Percentiles rank a stretch among this genome's conserved stretches.
These are phyloP conservation scores for Oeneis ivallda DNA, from an alignment of 2,888 invertebrate species.

Conservation along the genomic window DNA sequence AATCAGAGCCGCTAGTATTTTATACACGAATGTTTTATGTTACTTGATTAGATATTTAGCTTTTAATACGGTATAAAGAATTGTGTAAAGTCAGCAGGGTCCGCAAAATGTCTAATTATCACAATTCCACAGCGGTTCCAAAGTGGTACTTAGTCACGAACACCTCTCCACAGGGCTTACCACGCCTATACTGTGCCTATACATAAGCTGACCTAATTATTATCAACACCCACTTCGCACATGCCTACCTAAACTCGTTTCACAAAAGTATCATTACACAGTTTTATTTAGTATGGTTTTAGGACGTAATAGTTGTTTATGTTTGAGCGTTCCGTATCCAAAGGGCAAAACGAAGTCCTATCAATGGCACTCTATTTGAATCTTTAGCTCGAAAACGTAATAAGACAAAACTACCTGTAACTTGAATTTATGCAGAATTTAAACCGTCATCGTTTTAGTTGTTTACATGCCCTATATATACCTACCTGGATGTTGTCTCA, in stretches of 20 bases:
- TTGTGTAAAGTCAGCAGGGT: neutral
- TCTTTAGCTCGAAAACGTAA: too few relatives aligned
- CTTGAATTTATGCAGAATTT: too few relatives aligned
- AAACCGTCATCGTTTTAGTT: too few relatives aligned
- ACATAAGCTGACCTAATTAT: slow-evolving; percentile 38
- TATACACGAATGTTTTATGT: too few relatives aligned
- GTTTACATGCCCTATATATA: too few relatives aligned
- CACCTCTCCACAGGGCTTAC: slow-evolving; percentile 32
- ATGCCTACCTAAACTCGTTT: slow-evolving; percentile 11
- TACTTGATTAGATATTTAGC: too few relatives aligned
- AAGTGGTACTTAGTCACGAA: slow-evolving; percentile 43
- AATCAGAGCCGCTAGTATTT: too few relatives aligned
- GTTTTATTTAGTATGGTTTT: neutral
- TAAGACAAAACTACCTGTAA: too few relatives aligned
- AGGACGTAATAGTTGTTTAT: neutral
- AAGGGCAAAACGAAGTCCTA: too few relatives aligned
- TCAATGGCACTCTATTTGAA: too few relatives aligned
- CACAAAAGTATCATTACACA: neutral
- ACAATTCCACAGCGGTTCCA: slow-evolving; percentile 36
- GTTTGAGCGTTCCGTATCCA: too few relatives aligned
- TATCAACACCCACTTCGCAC: slow-evolving; percentile 28
- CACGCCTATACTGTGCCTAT: slow-evolving; percentile 43
- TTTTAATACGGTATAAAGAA: neutral
- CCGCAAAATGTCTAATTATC: slow-evolving; percentile 26
- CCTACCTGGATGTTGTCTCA: too few relatives aligned